A percentile compares a stretch with the other conserved stretches of the same genome.
Conservation (phyloP, 1,140 invertebrate species). For the Danaus melanippus region DNA sequence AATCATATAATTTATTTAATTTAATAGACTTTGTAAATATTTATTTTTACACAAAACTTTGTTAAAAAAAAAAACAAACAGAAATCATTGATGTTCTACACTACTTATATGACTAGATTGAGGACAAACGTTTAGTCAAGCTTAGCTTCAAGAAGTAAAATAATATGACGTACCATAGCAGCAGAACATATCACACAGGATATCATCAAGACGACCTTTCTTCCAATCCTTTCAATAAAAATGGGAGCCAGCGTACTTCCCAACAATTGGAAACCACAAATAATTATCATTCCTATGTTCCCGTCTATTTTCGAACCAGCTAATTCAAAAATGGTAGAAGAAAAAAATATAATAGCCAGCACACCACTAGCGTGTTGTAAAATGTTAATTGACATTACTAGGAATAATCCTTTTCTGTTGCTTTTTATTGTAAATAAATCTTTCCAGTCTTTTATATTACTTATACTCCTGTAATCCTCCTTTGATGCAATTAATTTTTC, state of each 20-base stretch:
- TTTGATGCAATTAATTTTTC: conserved; percentile 18
- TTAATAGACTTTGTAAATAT: too few species aligned
- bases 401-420: conserved; percentile 28
- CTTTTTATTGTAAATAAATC: conserved; percentile 25
- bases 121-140: too few species aligned
- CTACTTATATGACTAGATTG: too few species aligned
- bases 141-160: too few species aligned
- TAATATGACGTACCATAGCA: too few species aligned
- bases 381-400: conserved; percentile 23
- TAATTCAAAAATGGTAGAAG: conserved; percentile 57
- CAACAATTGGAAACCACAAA: conserved; percentile 61
- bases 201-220: conserved; percentile 63
- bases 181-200: conserved; percentile 35
- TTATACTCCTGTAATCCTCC: conserved; percentile 12
- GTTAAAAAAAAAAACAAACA: too few species aligned
- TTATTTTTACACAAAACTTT: too few species aligned
- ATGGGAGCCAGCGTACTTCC: conserved; percentile 41
- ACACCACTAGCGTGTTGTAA: conserved; percentile 54
- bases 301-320: conserved; percentile 31
- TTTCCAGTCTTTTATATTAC: conserved; percentile 20
- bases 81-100: too few species aligned
- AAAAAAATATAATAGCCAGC: conserved; percentile 71
- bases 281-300: conserved; percentile 30
- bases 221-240: conserved; percentile 71
- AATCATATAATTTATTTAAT: too few species aligned